Conservation (phyloP, 2,113 vertebrate species). For the Mormyrus lacerda region DNA sequence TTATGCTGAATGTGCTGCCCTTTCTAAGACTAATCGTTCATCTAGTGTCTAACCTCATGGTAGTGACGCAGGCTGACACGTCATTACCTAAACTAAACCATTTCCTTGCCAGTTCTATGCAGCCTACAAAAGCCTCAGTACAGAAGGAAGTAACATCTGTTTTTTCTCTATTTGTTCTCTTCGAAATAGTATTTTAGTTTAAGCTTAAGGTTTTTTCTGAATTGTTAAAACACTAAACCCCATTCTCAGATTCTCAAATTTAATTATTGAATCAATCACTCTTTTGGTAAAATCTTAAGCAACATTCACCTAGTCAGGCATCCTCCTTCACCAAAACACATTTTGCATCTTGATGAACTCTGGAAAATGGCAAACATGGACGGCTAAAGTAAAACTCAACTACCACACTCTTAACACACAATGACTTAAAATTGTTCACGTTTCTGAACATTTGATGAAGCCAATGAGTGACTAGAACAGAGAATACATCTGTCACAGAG, state of each 20-base stretch:
- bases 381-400: not conserved
- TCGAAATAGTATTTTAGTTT: slow-evolving; percentile 40
- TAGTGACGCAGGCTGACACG: slow-evolving; percentile 26
- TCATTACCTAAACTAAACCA: slow-evolving; percentile 50
- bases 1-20: slow-evolving; percentile 5
- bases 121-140: slow-evolving; percentile 27
- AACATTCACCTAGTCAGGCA: not conserved
- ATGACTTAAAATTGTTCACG: not conserved
- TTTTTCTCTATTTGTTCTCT: slow-evolving; percentile 18
- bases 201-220: slow-evolving; percentile 47
- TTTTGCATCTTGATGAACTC: not conserved
- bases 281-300: not conserved
- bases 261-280: not conserved
- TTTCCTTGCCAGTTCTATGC: slow-evolving; percentile 33
- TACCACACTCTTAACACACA: not conserved
- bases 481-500: too few relatives aligned
- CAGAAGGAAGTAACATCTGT: slow-evolving; percentile 3
- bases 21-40: slow-evolving; percentile 6
- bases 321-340: not conserved
- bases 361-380: not conserved
- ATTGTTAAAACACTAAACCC: slow-evolving; percentile 20
- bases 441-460: not conserved
- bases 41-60: not conserved
- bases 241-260: not conserved
- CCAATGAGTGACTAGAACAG: not conserved